Evolutionary conservation across 1,140 invertebrate species (phyloP).

Genomic region (Oryctes rhinoceros): DNA sequence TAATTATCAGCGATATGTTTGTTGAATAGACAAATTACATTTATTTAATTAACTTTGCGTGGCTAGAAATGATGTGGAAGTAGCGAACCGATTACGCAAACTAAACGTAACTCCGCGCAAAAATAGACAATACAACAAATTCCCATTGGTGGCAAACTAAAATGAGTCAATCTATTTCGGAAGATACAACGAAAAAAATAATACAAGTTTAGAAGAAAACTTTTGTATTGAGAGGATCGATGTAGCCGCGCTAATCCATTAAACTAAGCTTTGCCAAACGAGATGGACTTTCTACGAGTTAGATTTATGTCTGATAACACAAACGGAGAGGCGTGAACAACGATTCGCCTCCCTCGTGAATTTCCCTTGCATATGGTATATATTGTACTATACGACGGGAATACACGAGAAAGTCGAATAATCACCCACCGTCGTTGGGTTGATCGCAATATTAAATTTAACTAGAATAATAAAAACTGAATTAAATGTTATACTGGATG

Average conservation of each 20-base stretch:
- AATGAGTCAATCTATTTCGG: constrained; percentile 16
- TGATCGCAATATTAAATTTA: too few relatives aligned
- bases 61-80: not conserved
- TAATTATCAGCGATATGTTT: too few relatives aligned
- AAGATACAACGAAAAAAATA: not conserved
- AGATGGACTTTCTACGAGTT: not conserved
- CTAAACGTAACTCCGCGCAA: not conserved
- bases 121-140: not conserved
- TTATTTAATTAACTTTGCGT: not conserved
- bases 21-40: too few relatives aligned
- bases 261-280: not conserved
- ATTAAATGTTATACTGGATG: too few relatives aligned
- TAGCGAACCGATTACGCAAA: not conserved
- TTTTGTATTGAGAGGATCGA: not conserved
- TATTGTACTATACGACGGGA: too few relatives aligned
- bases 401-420: too few relatives aligned
- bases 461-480: too few relatives aligned
- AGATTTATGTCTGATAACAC: not conserved
- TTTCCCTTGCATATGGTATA: too few relatives aligned
- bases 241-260: not conserved
- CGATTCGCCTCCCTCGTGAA: too few relatives aligned
- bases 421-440: too few relatives aligned
- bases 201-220: not conserved
- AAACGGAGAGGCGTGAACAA: too few relatives aligned
- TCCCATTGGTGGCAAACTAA: not conserved